Conservation (phyloP, 2,113 vertebrate genomes). For the Chloropsis hardwickii region DNA sequence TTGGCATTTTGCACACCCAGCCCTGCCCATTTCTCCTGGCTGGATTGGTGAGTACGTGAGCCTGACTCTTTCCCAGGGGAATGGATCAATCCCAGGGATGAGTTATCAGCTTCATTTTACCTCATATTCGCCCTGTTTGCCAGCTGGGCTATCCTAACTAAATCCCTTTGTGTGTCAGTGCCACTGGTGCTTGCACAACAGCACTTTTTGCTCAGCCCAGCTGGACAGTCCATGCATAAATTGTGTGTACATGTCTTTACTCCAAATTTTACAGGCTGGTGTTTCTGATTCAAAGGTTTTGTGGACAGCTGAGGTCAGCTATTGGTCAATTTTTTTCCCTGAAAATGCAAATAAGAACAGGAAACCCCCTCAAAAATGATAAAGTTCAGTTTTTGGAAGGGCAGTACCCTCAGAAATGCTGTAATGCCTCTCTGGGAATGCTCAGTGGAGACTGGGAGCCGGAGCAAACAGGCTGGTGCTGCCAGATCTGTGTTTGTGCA, state of each 20-base stretch:
- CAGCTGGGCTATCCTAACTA: not conserved
- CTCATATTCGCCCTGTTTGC: not conserved
- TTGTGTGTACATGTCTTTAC: not conserved
- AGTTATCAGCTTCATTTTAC: not conserved
- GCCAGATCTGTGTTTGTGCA: slow-evolving; percentile 41
- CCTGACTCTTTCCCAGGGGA: not conserved
- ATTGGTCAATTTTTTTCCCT: not conserved
- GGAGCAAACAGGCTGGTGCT: not conserved
- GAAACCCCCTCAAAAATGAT: not conserved
- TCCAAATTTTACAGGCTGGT: not conserved
- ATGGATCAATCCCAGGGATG: not conserved
- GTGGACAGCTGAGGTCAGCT: not conserved
- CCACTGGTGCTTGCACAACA: not conserved
- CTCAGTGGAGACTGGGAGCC: not conserved
- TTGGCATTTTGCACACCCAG: not conserved
- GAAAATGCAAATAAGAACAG: not conserved
- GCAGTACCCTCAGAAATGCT: not conserved
- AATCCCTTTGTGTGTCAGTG: not conserved
- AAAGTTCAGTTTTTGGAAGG: not conserved
- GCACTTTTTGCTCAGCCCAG: not conserved
- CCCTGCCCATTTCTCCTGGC: not conserved
- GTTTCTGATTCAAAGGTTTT: not conserved
- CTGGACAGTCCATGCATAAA: not conserved
- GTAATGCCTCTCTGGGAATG: not conserved
- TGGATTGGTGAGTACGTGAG: not conserved